Evolutionary conservation across 2,888 invertebrate species (phyloP).

Genomic region (Cephus pulcher): DNA sequence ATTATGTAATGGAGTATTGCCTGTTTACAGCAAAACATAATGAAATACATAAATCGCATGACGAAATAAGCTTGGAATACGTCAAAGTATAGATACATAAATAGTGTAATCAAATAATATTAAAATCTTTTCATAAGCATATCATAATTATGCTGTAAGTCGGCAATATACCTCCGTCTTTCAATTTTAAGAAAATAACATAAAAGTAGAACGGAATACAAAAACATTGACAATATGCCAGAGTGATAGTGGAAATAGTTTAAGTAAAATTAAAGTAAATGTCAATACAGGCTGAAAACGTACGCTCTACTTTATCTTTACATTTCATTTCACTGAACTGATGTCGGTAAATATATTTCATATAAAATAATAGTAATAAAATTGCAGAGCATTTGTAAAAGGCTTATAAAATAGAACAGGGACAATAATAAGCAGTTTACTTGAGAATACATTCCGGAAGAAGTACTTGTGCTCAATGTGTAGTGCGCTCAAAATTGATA

Average conservation of each 20-base stretch:
- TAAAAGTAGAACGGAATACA: background rate
- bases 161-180: background rate
- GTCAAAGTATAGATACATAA: background rate
- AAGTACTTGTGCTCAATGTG: constrained; percentile 12
- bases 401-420: background rate
- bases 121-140: background rate
- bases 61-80: background rate
- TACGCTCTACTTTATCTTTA: background rate
- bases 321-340: background rate
- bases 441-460: constrained; percentile 23
- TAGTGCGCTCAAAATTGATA: constrained; percentile 26
- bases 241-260: background rate
- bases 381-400: background rate
- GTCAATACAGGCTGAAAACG: background rate
- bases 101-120: background rate
- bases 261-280: background rate
- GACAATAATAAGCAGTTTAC: constrained; percentile 6
- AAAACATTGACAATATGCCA: background rate
- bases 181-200: background rate
- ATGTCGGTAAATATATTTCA: background rate
- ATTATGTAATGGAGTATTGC: background rate
- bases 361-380: background rate
- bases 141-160: background rate
- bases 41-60: background rate
- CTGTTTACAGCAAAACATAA: background rate